Base-by-base conservation (phyloP, 2,113 vertebrate species). In the Salminus brasiliensis region DNA sequence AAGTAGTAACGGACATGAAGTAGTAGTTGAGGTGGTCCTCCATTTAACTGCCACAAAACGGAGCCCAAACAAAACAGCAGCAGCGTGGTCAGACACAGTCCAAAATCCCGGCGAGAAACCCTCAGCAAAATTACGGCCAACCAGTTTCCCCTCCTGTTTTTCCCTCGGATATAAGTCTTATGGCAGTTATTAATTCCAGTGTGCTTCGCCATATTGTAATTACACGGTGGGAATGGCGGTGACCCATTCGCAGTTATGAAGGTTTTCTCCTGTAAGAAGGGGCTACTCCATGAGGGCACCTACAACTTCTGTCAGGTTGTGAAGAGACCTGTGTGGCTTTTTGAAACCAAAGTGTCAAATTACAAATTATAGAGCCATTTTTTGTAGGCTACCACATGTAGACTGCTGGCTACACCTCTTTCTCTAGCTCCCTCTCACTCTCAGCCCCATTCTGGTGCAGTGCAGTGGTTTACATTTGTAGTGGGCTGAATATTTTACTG, bases 51-150 rank as follows among this genome's bases (percentile, higher is more conserved):
- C 74, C 90, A 95, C 85, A 92, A 89, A 81, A 94, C 92, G 23
- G 94, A 95, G 49, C 93, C 93, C 76, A 94, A 39, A 80, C 93
- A 95, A 89, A 95, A 93, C 85, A 94, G 79, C 70, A 95, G 89
- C 82, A 95, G 87, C 29, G 91, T 89, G 84, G 92, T 89, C 92
- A 94, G 92, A 87, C 94, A 95, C 84, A 92, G 91, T 62, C 91
- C 90, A 85, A 95, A 94, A 85, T 95, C 93, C 82, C 94, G 93
- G 65, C 94, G 92, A n/a, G 94, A 93, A 78, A 91, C 82, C 76
- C 88, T 89, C 43, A 93, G 86, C 72, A 92, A 88, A 2, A 93
- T 86, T 78, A 84, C 74, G 15, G 91, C 87, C 13, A 92, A 70
- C 84, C 88, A 86, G 84, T 86, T 67, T 36, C 57, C 72, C 74